Base-by-base conservation (phyloP, 1,140 invertebrate genomes). In the Phortica variegata region DNA sequence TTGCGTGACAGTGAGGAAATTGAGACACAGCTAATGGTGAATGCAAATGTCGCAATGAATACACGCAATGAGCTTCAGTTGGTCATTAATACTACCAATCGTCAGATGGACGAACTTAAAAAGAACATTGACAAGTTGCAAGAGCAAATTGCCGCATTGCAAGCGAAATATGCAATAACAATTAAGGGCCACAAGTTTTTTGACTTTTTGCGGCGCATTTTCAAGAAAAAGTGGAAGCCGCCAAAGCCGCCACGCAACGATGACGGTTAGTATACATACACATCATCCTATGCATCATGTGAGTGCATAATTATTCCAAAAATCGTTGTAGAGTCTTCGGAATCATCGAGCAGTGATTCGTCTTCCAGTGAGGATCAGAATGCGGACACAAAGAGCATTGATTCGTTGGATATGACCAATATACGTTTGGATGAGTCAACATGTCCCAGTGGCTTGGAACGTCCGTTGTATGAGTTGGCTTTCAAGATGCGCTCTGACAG, bases 381-480 rank as follows among this genome's bases (percentile, higher is more conserved):
- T 37, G 83, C 83, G 37, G 81, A 81, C 39, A 77, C 77, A 19
- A 80, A 75, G 23, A 84, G 80, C 53, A 58, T 83, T 16, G 81
- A 85, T 57, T 83, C 81, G n/a, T 58, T 79, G 16, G 80, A 87
- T 57, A 79, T 85, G 45, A 80, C 79, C 3, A 78, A 81, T 0
- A 80, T 86, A 18, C 79, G 81, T 8, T 80, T 87, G 16, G 87
- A 92, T 63, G 86, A 90, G 52, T 85, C 82, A 65, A 76, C 86
- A 15, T 91, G 89, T 62, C 90, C 90, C 0, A 77, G 82, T 17
- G 88, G 84, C 2, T 87, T 88, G 65, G 87, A 90, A 39, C 79
- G 79, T 45, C 79, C 80, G 1, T 68, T 87, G 2, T 89, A 85
- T 57, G 80, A 88, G 19, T 70, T 82, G 47, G 82, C 85, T n/a